A percentile compares a stretch with the other conserved stretches of the same genome.
phyloP scores from a whole-genome alignment of 2,888 invertebrate species.

The Cantharis rufa region DNA sequence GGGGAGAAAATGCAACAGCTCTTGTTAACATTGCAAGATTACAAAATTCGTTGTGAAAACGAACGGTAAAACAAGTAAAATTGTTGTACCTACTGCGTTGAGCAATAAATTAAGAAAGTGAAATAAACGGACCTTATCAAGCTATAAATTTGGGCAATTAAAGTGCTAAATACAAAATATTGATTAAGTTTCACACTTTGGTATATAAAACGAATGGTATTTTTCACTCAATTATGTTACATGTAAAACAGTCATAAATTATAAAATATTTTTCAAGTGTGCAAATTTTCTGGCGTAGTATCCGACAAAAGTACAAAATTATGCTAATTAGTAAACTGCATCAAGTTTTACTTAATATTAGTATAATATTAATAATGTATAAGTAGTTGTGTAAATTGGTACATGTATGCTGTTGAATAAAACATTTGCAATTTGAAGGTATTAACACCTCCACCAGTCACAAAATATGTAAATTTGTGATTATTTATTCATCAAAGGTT shows the following conservation, averaged over 20 bases:
- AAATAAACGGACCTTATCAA: not conserved
- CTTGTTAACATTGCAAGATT: not conserved
- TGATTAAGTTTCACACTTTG: not conserved
- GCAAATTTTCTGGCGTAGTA: not conserved
- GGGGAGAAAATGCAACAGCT: not conserved
- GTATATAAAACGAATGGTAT: not conserved
- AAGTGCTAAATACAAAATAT: not conserved
- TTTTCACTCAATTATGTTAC: not conserved
- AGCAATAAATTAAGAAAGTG: not conserved
- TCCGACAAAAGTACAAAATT: not conserved
- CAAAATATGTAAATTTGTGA: slow-evolving; percentile 30
- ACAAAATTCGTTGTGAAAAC: not conserved
- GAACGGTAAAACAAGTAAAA: not conserved
- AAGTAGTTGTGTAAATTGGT: slow-evolving; percentile 31
- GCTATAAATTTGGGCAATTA: not conserved
- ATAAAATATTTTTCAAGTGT: not conserved
- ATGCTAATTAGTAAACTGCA: slow-evolving; percentile 15
- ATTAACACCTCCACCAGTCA: slow-evolving; percentile 40
- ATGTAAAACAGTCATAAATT: not conserved
- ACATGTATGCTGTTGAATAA: slow-evolving; percentile 38
- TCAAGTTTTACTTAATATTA: slow-evolving; percentile 24
- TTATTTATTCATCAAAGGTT: slow-evolving; percentile 32
- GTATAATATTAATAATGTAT: slow-evolving; percentile 25
- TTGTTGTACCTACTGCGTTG: not conserved
- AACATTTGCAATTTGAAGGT: slow-evolving; percentile 42